Base-by-base conservation (phyloP, 2,888 invertebrate genomes). In the Cephus sareptanus region DNA sequence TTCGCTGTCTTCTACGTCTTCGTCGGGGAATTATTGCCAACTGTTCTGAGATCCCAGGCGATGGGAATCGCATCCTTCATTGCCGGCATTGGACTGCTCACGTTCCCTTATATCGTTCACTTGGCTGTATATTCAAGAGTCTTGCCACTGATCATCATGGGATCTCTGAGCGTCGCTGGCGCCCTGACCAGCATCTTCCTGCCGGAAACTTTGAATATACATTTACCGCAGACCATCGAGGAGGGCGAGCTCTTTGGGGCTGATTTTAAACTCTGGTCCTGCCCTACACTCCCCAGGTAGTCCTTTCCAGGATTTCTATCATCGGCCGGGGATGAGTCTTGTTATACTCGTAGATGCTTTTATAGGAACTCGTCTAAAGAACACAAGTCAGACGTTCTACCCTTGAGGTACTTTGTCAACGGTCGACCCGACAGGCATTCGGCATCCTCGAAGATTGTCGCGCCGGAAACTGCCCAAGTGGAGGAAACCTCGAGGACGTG, bases 1-100 rank as follows among this genome's bases (percentile, higher is more conserved):
- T 95, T 95, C 85, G 94, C 94, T 0, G 94, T 95, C 1, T 95
- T 95, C 90, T 95, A 95, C 90, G 94, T 95, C 3, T 93, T 94
- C 85, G 94, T 95, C 3, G 95, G 95, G 0, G 95, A 95, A 86
- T 89, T 95, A 4, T 92, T 95, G 81, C 95, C 95, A 0, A 95
- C 95, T 0, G 94, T 94, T 12, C 87, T 95, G 71, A 91, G 95
- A 70, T 94, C 94, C 0, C 94, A 94, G 84, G 95, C 94, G 1
- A 94, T 95, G 94, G 95, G 94, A 0, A 93, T 94, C 40, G 93
- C 94, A 0, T 94, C 94, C 0, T 94, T 95, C 85, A 93, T 95
- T 83, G 93, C 94, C 1, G 94, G 95, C 1, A 90, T 94, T 34
- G 95, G 94, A 0, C 90, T 95, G 12, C 90, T 95, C 37, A 93